Base-by-base conservation (phyloP, 2,113 vertebrate species). In the Lamprologus sp. region DNA sequence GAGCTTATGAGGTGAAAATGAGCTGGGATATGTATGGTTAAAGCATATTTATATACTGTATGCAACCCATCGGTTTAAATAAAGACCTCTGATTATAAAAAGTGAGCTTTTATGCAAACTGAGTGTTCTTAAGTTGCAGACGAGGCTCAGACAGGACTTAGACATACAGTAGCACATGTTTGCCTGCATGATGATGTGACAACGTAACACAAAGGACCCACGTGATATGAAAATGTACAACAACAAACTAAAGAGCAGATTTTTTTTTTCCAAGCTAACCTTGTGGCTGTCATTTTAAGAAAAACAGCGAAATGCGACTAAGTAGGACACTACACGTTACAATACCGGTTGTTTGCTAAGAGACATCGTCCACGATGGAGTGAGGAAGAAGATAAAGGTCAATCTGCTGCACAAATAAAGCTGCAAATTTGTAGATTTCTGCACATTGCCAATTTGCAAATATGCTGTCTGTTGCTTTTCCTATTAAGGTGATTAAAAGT, bases 141-240 rank as follows among this genome's bases (percentile, higher is more conserved):
- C 88, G 63, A 81, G 56, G 86, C 65, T 83, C 35, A 79, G 92
- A 96, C 91, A 92, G 92, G 93, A 95, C 91, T 86, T 85, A 82
- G 84, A 95, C 93, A 95, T 91, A 96, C 92, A 94, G 92, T 93
- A 95, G 86, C 91, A 94, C 94, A 93, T 93, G 90, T 90, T 92
- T 47, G 83, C 83, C 84, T 92, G 91, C 68, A 49, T 56, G 91
- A 63, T 92, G 91, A 90, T 54, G 19, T 60, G 83, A 87, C 85
- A 70, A 65, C 80, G 54, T 58, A 83, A 82, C 88, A 81, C 83
- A 7, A 49, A 65, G 88, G 54, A 94, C 82, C 84, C 11, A 82
- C 33, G 13, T 55, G 87, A 93, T 56, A 85, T 93, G 90, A 7
- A 79, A 89, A 93, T 94, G 94, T 79, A 84, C 37, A 31, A 85